Percentiles rank a stretch among this genome's conserved stretches.
Conservation (phyloP, 2,113 vertebrate species). For the Protobothrops flavoviridis region DNA sequence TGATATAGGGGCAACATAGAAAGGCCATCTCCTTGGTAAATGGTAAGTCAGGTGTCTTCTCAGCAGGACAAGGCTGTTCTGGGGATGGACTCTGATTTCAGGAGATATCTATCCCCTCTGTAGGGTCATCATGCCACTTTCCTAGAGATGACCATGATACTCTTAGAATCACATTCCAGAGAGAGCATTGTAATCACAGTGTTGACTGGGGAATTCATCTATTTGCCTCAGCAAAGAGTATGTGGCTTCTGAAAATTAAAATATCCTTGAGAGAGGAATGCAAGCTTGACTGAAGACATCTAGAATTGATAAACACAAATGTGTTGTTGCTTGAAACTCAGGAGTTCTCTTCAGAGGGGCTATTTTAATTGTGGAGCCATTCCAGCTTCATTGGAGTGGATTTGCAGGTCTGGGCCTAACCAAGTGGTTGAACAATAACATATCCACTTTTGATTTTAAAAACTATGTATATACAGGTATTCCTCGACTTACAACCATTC, state of each 20-base stretch:
- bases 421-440: background rate
- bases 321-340: background rate
- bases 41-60: background rate
- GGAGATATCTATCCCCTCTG: background rate
- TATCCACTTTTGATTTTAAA: background rate
- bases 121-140: background rate
- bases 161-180: background rate
- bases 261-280: background rate
- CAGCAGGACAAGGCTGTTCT: background rate
- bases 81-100: background rate
- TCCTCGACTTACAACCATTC: too few species aligned
- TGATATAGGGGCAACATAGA: background rate
- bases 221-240: background rate
- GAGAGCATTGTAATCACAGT: background rate
- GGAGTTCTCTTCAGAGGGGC: background rate
- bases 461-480: background rate
- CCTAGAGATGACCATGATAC: background rate
- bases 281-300: background rate
- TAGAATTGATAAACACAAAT: background rate
- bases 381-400: background rate
- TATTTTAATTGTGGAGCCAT: background rate
- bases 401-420: background rate
- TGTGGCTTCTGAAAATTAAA: background rate
- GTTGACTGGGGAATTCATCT: background rate
- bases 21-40: background rate